Evolutionary conservation across 2,888 invertebrate species (phyloP).

Genomic region (Dascillus cervinus): DNA sequence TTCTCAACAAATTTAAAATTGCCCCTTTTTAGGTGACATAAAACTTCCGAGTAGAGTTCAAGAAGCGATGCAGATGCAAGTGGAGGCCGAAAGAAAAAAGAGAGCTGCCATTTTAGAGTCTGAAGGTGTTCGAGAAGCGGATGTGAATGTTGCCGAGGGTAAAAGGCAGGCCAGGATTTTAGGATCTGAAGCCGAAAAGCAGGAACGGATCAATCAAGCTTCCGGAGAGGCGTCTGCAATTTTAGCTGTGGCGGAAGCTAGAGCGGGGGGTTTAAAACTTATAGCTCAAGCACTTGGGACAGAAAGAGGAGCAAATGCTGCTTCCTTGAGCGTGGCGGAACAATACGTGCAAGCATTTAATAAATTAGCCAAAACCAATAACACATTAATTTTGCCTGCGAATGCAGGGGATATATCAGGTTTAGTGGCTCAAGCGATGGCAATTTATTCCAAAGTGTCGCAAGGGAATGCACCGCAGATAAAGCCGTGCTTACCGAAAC

Average conservation of each 20-base stretch:
- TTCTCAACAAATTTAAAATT: conserved; percentile 1
- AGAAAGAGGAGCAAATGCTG: conserved; percentile 74
- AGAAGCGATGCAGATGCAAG: conserved; percentile 99
- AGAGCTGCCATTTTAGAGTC: conserved; percentile 95
- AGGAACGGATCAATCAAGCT: conserved; percentile 92
- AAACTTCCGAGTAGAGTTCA: conserved; percentile 84
- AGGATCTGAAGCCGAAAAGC: conserved; percentile 88
- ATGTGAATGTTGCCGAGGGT: conserved; percentile 97
- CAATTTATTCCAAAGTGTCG: conserved; percentile 54
- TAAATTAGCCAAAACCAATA: conserved; percentile 85
- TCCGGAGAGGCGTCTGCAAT: conserved; percentile 88
- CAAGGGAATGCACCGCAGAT: conserved; percentile 25
- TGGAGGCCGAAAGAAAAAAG: conserved; percentile 96
- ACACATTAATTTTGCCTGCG: conserved; percentile 89
- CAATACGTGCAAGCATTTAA: conserved; percentile 93
- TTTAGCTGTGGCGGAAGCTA: conserved; percentile 83
- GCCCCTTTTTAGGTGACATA: conserved; percentile 63
- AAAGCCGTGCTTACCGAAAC: conserved; percentile 7
- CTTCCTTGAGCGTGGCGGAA: conserved; percentile 86
- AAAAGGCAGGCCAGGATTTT: conserved; percentile 85
- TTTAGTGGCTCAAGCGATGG: conserved; percentile 71
- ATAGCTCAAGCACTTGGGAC: conserved; percentile 60
- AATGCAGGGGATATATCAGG: conserved; percentile 77
- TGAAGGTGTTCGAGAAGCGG: conserved; percentile 84
- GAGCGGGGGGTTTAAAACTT: conserved; percentile 73